phyloP scores from a whole-genome alignment of 2,888 invertebrate genomes.

The Lochmaea crataegi region DNA sequence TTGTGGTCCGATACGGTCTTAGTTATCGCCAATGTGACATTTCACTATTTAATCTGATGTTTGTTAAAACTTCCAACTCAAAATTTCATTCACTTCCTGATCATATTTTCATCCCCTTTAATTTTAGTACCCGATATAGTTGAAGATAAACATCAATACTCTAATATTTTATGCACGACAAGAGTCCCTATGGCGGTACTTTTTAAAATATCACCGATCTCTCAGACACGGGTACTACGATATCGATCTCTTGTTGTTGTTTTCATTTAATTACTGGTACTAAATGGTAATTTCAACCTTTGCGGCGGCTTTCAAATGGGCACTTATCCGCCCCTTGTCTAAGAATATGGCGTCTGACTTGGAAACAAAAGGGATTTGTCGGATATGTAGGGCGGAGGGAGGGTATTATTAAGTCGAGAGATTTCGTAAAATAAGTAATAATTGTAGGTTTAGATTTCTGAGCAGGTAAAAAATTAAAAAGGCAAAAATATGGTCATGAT shows the following conservation, averaged over 20 bases:
- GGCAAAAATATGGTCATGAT: neutral
- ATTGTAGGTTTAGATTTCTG: constrained; percentile 25
- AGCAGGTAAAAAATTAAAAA: constrained; percentile 20
- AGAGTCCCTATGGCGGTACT: constrained; percentile 5
- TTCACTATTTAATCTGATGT: no score
- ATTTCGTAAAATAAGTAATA: constrained; percentile 26
- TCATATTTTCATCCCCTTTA: no score
- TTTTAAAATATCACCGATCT: constrained; percentile 23
- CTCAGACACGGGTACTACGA: constrained; percentile 25
- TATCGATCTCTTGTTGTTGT: constrained; percentile 44
- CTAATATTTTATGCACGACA: constrained; percentile 10
- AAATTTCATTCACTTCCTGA: no score
- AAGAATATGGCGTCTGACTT: constrained; percentile 19
- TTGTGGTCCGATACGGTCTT: neutral
- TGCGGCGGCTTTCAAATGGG: constrained; percentile 40
- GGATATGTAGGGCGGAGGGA: constrained; percentile 22
- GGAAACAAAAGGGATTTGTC: constrained; percentile 19
- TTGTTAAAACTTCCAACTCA: no score
- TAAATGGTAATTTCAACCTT: constrained; percentile 40
- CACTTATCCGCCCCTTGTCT: constrained; percentile 40
- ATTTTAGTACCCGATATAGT: no score
- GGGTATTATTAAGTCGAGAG: constrained; percentile 22
- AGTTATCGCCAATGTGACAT: neutral
- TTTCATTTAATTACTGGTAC: constrained; percentile 44
- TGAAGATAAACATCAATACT: no score